phyloP scores from a whole-genome alignment of 2,797 vertebrate species.

The Zalophus californianus region DNA sequence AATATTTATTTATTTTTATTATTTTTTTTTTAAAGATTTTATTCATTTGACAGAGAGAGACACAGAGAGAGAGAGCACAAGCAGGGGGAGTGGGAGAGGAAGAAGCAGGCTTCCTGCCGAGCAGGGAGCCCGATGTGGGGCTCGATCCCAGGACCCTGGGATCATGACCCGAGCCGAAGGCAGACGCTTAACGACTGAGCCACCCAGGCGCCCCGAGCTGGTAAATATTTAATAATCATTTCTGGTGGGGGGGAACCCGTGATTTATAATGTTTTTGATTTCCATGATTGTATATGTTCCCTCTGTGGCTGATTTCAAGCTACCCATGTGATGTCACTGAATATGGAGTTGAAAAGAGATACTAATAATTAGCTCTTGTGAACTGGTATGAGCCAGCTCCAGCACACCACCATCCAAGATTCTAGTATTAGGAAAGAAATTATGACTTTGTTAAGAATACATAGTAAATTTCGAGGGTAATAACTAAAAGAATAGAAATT shows the following conservation, averaged over 20 bases:
- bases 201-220: no score
- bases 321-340: not conserved
- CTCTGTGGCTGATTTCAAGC: not conserved
- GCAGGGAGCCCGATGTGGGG: no score
- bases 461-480: not conserved
- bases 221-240: not conserved
- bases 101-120: no score
- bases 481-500: not conserved
- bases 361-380: not conserved
- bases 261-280: not conserved
- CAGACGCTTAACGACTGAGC: no score
- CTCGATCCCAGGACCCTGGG: no score
- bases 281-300: not conserved
- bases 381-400: not conserved
- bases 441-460: not conserved
- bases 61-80: no score
- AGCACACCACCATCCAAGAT: not conserved
- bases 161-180: no score
- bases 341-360: not conserved
- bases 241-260: not conserved
- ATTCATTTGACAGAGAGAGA: no score
- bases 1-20: no score
- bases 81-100: no score
- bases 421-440: constrained; percentile 28
- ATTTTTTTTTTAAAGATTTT: no score